These are phyloP conservation scores for Steinernema hermaphroditum DNA, from an alignment of 2,888 invertebrate species.

Conservation along the genomic window DNA sequence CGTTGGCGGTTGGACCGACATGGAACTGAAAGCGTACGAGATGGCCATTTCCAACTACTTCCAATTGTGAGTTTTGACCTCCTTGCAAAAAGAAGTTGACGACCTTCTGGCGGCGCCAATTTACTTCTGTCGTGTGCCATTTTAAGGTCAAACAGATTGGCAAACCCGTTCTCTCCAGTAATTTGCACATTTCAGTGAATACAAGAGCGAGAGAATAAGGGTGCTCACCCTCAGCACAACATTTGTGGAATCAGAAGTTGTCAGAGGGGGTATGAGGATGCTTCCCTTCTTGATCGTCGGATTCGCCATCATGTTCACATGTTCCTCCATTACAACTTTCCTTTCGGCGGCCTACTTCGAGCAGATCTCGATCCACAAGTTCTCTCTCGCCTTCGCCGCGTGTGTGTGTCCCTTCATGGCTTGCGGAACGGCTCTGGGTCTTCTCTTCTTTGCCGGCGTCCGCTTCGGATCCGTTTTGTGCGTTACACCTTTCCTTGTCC, in stretches of 20 bases:
- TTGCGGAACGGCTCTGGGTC: conserved; percentile 60
- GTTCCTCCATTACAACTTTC: conserved; percentile 54
- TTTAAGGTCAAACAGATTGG: conserved; percentile 1
- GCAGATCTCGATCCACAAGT: conserved; percentile 58
- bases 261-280: conserved; percentile 48
- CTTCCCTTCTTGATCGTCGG: conserved; percentile 58
- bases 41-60: conserved; percentile 58
- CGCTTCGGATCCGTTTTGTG: conserved; percentile 59
- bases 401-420: conserved; percentile 65
- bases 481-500: conserved; percentile 61
- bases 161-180: background rate
- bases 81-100: conserved; percentile 16
- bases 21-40: conserved; percentile 58
- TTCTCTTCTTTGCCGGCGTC: conserved; percentile 55
- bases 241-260: conserved; percentile 60
- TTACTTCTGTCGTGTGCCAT: background rate
- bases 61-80: conserved; percentile 45
- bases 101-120: background rate
- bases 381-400: conserved; percentile 57
- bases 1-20: conserved; percentile 56
- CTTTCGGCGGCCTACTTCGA: conserved; percentile 58
- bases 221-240: conserved; percentile 60
- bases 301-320: conserved; percentile 57
- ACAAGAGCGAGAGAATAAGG: conserved; percentile 48
- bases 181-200: conserved; percentile 44